These are phyloP conservation scores for Bibio marci DNA, from an alignment of 2,888 invertebrate species.

Conservation along the genomic window DNA sequence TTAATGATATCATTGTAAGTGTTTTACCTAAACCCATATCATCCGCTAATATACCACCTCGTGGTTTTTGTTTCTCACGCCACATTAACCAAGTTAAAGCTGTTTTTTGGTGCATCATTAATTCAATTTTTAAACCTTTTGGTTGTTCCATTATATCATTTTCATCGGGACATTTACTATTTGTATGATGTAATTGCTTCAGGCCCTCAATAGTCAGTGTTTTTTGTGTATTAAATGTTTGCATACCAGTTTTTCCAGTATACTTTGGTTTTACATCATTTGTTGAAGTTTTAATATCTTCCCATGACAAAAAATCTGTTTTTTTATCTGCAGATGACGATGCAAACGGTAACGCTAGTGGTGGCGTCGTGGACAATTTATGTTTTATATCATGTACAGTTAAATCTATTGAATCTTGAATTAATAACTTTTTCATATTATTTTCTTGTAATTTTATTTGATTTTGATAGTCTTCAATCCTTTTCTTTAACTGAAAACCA, in stretches of 20 bases:
- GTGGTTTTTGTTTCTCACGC: slow-evolving; percentile 72
- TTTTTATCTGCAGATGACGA: too few relatives aligned
- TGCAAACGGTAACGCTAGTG: too few relatives aligned
- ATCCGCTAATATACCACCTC: slow-evolving; percentile 72
- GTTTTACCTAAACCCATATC: slow-evolving; percentile 45
- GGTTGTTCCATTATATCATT: slow-evolving; percentile 32
- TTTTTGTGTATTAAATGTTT: slow-evolving; percentile 49
- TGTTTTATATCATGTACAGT: too few relatives aligned
- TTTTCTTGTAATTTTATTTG: too few relatives aligned
- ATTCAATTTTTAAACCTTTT: slow-evolving; percentile 38
- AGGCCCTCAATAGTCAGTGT: slow-evolving; percentile 53
- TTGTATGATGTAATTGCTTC: slow-evolving; percentile 42
- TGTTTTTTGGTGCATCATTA: slow-evolving; percentile 73
- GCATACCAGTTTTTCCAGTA: slow-evolving; percentile 36
- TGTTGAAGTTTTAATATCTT: too few relatives aligned
- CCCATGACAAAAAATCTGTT: too few relatives aligned
- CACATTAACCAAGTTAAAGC: slow-evolving; percentile 79
- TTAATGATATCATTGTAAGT: slow-evolving; percentile 60
- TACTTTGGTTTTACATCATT: slow-evolving; percentile 15
- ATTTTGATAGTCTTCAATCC: too few relatives aligned
- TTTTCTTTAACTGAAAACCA: too few relatives aligned
- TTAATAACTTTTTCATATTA: too few relatives aligned
- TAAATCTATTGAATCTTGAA: too few relatives aligned
- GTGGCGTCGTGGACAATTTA: too few relatives aligned
- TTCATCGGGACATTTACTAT: slow-evolving; percentile 48